Base-by-base conservation (phyloP, 2,888 invertebrate genomes). In the Osmoderma eremita region DNA sequence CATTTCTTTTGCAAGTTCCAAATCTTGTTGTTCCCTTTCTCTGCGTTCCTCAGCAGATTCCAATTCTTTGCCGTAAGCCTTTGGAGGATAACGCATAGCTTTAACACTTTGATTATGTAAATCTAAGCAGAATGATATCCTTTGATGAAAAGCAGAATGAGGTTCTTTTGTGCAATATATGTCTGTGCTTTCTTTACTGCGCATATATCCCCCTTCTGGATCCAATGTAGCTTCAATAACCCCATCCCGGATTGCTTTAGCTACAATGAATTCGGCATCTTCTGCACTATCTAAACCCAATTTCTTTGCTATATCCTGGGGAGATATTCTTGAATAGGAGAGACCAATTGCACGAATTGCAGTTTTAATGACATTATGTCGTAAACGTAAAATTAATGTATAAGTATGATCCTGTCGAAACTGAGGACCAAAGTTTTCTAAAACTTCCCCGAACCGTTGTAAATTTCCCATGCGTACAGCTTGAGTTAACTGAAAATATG, bases 1-100 rank as follows among this genome's bases (percentile, higher is more conserved):
- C 93, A 99, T 97, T 85, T 99, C 98, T 82, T 98, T 99, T n/a
- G 99, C 99, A 76, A 98, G 86, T 82, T 99, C 99, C 77, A 99
- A 85, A 83, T 99, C 99, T 82, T 98, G 97, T 78, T 98, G 97
- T 81, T 98, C 98, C 62, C 97, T 86, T 82, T 98, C 98, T 67
- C 98, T 87, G 58, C 98, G 88, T 78, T 98, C 97, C 83, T 97
- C 97, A 13, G 97, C 97, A 75, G 96, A 97, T 82, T 99, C 99
- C 68, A 98, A 85, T 81, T 98, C 98, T 79, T 97, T 97, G 17
- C 98, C 98, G 84, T 98, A 98, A 0, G 98, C 96, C 80, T 98
- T 98, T 0, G 98, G 98, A 17, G 99, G 99, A 84, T 98, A 99
- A 73, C 99, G 89, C 97, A 99, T 98, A 0, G 99, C 98, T 83